Evolutionary conservation across 2,113 vertebrate genomes (phyloP), one percentile per base, ranked within the genome.

Genomic region (Phoxinus phoxinus): DNA sequence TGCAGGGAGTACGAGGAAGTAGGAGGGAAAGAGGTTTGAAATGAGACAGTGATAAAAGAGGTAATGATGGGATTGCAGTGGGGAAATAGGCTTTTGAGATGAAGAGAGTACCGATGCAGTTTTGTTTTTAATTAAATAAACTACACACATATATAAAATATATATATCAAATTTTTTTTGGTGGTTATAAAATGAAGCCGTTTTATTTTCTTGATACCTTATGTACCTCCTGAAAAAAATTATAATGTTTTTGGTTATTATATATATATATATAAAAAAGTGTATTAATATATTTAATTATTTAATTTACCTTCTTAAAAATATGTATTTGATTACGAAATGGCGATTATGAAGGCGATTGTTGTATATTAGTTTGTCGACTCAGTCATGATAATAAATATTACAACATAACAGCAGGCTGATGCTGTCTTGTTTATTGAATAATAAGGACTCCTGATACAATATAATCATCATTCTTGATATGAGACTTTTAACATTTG

Each of bases 391-490:
- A 91, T 85, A 93, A 92, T 88, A 87, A 90, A 93, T 92, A 89
- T 89, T 81, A 65, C 90, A 86, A 48, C 46, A 48, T 87, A 53
- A 58, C 25, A 84, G 30, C 82, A 51, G 37, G 83, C 84, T 84
- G 72, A 89, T 86, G 90, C 27, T 2, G 15, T 65, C 61, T 30
- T 12, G 5, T 65, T 10, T 30, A 86, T 82, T 89, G 72, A 79
- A 79, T 81, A 59, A 85, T 41, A 51, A 51, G 87, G 87, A 86
- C 74, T 86, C n/a, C 58, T 86, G 87, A 88, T 72, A 58, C 80
- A 58, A 85, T 80, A 84, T 81, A 15, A 44, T 90, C 91, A 93
- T 92, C 89, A 93, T 91, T 93, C 91, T 92, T 91, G 88, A 93
- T 93, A 25, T 27, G 1, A 53, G 17, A 53, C 15, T 19, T 76